Evolutionary conservation across 2,113 vertebrate genomes (phyloP), one percentile per base, ranked within the genome.

Genomic region (Carassius carassius): DNA sequence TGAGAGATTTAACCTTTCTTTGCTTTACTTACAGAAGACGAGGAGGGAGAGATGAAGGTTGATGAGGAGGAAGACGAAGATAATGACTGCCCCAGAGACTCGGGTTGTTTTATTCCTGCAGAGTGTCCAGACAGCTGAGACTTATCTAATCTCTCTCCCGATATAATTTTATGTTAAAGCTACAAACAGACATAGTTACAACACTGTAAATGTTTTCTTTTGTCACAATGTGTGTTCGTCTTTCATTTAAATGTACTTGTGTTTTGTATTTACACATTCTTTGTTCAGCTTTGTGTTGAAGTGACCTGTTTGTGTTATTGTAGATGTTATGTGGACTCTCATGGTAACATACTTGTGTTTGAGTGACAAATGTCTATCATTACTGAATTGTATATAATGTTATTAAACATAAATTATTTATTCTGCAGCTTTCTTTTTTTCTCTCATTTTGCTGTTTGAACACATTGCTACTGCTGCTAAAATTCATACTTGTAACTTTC

Each of bases 41-140:
- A 93, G 23, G 88, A 92, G 65, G 93, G 88, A 70, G 94, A 95
- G 47, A 90, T 87, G 75, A 92, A 92, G 90, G 89, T 58, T 29
- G 89, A 93, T 44, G 87, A 94, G 16, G 90, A 91, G 69, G 85
- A 93, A 85, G 94, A 94, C 85, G 95, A 96, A 77, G 96, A 95
- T 90, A 95, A 95, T 69, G 96, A 99, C 90, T 98, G 97, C 92
- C 96, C 96, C 49, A 95, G 98, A 94, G 98, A 99, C 93, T 99
- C 98, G 0, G 98, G 98, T 79, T 99, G 98, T 89, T 99, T 98
- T 82, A 95, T 97, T 85, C 96, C 97, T 10, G 95, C 96, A 14
- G 97, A 96, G 93, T 96, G 96, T 92, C 95, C 97, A 78, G 97
- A 99, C 88, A 94, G 37, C 87, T 29, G 96, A 96, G 90, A 93